phyloP scores from a whole-genome alignment of 2,797 vertebrate species.

The Valencia hispanica region DNA sequence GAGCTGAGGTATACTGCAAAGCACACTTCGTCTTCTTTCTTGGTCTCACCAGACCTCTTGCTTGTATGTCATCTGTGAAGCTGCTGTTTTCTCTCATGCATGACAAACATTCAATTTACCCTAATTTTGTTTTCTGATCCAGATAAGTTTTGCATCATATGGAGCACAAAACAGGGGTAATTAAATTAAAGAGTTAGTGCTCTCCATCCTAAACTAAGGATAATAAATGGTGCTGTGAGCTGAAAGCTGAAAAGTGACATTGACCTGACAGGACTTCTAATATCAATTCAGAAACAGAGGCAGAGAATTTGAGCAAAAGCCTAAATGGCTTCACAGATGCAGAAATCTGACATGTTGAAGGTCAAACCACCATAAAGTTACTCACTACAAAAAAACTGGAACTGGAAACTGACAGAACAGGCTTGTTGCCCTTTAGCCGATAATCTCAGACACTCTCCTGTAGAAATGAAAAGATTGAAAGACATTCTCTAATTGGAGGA shows the following conservation, averaged over 20 bases:
- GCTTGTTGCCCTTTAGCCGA: not conserved
- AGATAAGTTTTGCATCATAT: conserved; percentile 27
- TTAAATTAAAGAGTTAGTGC: conserved; percentile 17
- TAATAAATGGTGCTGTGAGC: not conserved
- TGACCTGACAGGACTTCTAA: conserved; percentile 7
- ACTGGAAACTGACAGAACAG: not conserved
- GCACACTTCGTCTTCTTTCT: conserved; percentile 10
- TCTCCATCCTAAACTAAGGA: conserved; percentile 6
- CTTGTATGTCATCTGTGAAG: conserved; percentile 17
- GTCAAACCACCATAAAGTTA: conserved; percentile 3
- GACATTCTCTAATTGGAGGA: conserved; percentile 12
- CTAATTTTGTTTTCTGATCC: conserved; percentile 18
- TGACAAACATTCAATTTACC: conserved; percentile 39
- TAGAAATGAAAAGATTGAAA: conserved; percentile 19
- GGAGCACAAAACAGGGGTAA: conserved; percentile 7
- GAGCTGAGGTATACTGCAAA: conserved; percentile 6
- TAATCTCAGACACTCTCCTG: not conserved
- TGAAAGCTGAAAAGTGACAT: conserved; percentile 12
- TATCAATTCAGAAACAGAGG: conserved; percentile 12
- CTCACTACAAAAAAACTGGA: not conserved
- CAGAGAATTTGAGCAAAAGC: not conserved
- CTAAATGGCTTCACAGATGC: conserved; percentile 3
- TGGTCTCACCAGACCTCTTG: conserved; percentile 8
- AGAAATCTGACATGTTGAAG: conserved; percentile 10
- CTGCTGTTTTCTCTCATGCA: conserved; percentile 21